phyloP scores from a whole-genome alignment of 2,888 invertebrate species.

The Eucera pruinosa region DNA sequence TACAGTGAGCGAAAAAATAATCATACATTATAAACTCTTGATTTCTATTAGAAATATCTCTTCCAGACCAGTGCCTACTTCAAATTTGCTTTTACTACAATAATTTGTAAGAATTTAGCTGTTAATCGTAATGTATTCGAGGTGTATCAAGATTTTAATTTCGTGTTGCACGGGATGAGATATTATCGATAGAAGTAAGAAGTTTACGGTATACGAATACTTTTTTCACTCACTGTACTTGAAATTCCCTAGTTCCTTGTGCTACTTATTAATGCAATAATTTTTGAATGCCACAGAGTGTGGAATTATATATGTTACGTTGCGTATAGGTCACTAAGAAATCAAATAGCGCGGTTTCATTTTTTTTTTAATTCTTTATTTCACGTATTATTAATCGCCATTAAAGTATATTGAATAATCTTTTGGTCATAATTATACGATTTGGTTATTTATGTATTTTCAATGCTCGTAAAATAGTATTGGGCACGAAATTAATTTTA shows the following conservation, averaged over 20 bases:
- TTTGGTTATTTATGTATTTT: neutral
- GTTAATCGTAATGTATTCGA: no score
- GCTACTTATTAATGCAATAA: neutral
- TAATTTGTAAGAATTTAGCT: no score
- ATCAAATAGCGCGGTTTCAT: neutral
- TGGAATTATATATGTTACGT: neutral
- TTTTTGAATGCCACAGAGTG: neutral
- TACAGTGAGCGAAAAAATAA: no score
- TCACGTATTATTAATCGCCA: neutral
- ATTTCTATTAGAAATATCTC: no score
- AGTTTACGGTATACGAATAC: no score
- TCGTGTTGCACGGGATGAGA: no score
- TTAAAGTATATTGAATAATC: neutral
- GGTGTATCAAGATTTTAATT: no score
- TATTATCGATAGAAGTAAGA: no score
- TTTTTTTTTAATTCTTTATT: neutral
- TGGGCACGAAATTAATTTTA: slow-evolving; percentile 21
- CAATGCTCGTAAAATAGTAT: slow-evolving; percentile 19
- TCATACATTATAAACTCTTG: no score
- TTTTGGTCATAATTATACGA: neutral
- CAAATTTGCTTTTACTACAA: no score
- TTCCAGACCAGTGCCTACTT: no score
- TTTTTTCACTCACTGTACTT: no score
- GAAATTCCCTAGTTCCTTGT: neutral
- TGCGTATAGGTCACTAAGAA: neutral